phyloP scores from a whole-genome alignment of 2,888 invertebrate genomes.

The Sclerodermus sp. region DNA sequence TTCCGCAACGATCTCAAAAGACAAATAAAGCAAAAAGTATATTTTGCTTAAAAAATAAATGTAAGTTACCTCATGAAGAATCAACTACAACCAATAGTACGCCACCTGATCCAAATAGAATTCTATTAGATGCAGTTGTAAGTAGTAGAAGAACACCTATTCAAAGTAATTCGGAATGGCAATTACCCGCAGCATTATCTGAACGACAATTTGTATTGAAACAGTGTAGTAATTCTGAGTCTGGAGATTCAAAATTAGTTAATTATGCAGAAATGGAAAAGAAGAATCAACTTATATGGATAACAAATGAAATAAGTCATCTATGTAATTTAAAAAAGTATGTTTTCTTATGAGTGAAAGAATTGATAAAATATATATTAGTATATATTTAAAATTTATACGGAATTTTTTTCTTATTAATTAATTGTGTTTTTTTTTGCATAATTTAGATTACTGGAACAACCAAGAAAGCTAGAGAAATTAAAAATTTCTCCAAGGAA shows the following conservation, averaged over 20 bases:
- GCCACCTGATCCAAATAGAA: slow-evolving; percentile 40
- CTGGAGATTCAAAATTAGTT: slow-evolving; percentile 45
- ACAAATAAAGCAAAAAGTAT: slow-evolving; percentile 35
- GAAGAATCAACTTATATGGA: slow-evolving; percentile 63
- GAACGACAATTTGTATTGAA: slow-evolving; percentile 57
- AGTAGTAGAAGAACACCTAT: slow-evolving; percentile 27
- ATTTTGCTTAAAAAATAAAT: slow-evolving; percentile 34
- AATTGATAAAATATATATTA: not conserved
- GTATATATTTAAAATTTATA: slow-evolving; percentile 2
- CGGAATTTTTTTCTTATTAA: too few relatives aligned
- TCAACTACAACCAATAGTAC: slow-evolving; percentile 39
- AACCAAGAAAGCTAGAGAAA: slow-evolving; percentile 42
- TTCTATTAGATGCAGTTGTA: slow-evolving; percentile 36
- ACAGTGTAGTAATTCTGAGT: slow-evolving; percentile 39
- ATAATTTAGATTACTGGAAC: slow-evolving; percentile 42
- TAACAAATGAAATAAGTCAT: slow-evolving; percentile 63
- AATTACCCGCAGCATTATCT: slow-evolving; percentile 58
- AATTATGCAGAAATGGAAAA: slow-evolving; percentile 60
- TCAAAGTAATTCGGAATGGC: slow-evolving; percentile 53
- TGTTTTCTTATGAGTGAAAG: slow-evolving; percentile 7
- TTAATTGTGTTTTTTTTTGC: not conserved
- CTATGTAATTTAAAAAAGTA: slow-evolving; percentile 60
- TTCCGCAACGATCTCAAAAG: slow-evolving; percentile 43
- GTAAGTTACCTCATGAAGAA: slow-evolving; percentile 27
- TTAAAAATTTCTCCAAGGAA: slow-evolving; percentile 38